Conservation (phyloP, 2,888 invertebrate species). For the Melanophora roralis region DNA sequence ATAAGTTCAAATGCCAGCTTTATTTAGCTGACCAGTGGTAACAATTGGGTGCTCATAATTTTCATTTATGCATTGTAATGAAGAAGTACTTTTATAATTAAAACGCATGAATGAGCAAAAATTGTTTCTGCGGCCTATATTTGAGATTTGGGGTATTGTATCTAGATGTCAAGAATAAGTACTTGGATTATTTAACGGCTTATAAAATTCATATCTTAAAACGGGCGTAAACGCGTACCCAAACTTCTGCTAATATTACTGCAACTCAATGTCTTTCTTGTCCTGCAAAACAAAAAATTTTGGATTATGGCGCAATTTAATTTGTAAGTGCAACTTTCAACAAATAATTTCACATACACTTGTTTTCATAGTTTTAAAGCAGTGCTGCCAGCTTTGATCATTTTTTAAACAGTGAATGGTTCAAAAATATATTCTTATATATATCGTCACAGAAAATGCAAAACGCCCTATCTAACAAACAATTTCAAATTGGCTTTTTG, state of each 20-base stretch:
- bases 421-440: no score
- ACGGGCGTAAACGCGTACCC: not conserved
- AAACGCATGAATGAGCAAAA: not conserved
- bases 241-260: not conserved
- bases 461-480: no score
- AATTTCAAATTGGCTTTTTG: no score
- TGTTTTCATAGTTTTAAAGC: not conserved
- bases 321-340: slow-evolving; percentile 46
- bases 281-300: not conserved
- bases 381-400: no score
- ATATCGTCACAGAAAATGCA: no score
- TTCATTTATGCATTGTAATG: no score
- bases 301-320: slow-evolving; percentile 58
- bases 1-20: not conserved
- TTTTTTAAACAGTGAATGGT: no score
- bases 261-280: slow-evolving; percentile 29
- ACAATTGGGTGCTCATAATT: no score
- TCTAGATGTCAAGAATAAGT: not conserved
- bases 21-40: not conserved
- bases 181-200: slow-evolving; percentile 1
- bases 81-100: no score
- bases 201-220: not conserved
- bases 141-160: no score
- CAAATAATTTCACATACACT: not conserved
- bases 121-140: no score